Evolutionary conservation across 2,888 invertebrate species (phyloP).

Genomic region (Epistrophe eligans): DNA sequence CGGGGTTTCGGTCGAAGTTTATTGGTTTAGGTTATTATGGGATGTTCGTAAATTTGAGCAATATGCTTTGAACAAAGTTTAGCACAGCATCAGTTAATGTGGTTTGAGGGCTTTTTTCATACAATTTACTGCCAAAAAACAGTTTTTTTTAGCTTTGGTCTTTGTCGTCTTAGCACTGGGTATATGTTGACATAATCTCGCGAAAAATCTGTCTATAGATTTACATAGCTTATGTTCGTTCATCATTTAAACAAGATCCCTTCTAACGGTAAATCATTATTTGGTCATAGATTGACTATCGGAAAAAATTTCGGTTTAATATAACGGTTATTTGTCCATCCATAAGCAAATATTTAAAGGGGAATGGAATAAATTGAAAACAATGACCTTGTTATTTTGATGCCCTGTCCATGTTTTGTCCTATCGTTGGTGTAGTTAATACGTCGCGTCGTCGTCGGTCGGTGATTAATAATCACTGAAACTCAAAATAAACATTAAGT

Average conservation of each 20-base stretch:
- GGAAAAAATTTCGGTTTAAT: not conserved
- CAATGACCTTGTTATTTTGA: not conserved
- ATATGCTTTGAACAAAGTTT: slow-evolving; percentile 10
- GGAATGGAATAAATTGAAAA: not conserved
- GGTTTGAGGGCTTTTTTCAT: not conserved
- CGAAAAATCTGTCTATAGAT: slow-evolving; percentile 8
- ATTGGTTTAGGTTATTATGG: not conserved
- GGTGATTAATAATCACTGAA: not conserved
- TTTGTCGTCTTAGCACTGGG: not conserved
- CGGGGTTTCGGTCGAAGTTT: slow-evolving; percentile 5
- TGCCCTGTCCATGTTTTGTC: not conserved
- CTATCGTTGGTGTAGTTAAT: not conserved
- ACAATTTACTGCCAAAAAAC: not conserved
- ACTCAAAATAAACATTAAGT: not conserved
- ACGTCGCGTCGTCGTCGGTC: not conserved
- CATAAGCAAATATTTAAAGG: not conserved
- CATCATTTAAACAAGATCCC: not conserved
- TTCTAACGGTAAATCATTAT: not conserved
- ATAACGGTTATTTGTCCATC: not conserved
- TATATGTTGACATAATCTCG: slow-evolving; percentile 25
- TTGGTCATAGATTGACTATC: slow-evolving; percentile 13
- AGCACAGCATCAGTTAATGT: slow-evolving; percentile 13
- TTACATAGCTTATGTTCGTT: not conserved
- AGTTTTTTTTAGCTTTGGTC: not conserved
- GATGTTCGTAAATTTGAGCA: slow-evolving; percentile 13